Conservation (phyloP, 23 tunicate genomes). For the Oikopleura albicans region DNA sequence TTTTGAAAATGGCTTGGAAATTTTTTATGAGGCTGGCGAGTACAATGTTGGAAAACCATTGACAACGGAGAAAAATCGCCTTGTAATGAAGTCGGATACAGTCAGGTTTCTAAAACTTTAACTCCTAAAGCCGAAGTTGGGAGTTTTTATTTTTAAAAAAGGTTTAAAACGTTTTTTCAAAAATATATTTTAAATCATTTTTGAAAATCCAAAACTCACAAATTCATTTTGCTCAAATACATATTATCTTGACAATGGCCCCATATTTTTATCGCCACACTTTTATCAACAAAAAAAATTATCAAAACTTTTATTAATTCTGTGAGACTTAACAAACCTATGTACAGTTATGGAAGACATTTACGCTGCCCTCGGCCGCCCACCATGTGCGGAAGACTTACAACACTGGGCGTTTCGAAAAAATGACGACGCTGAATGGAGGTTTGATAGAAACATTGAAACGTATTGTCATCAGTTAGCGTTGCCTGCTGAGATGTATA, state of each 20-base stretch:
- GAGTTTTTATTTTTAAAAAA: too few relatives aligned
- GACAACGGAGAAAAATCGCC: not conserved
- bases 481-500: not conserved
- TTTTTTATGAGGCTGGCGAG: not conserved
- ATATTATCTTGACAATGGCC: too few relatives aligned
- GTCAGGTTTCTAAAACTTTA: too few relatives aligned
- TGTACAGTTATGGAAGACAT: not conserved
- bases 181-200: too few relatives aligned
- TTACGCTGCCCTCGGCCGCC: not conserved
- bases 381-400: not conserved
- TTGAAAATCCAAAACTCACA: too few relatives aligned
- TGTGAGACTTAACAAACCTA: not conserved
- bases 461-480: not conserved
- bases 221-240: too few relatives aligned
- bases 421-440: not conserved
- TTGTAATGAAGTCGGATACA: too few relatives aligned
- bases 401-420: not conserved
- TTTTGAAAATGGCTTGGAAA: not conserved
- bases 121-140: too few relatives aligned
- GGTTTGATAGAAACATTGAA: not conserved
- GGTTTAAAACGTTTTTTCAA: too few relatives aligned
- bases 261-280: too few relatives aligned
- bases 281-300: too few relatives aligned
- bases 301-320: not conserved
- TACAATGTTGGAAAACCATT: not conserved